These are phyloP conservation scores for Cataglyphis albicans DNA, from an alignment of 2,888 invertebrate genomes.

Conservation along the genomic window DNA sequence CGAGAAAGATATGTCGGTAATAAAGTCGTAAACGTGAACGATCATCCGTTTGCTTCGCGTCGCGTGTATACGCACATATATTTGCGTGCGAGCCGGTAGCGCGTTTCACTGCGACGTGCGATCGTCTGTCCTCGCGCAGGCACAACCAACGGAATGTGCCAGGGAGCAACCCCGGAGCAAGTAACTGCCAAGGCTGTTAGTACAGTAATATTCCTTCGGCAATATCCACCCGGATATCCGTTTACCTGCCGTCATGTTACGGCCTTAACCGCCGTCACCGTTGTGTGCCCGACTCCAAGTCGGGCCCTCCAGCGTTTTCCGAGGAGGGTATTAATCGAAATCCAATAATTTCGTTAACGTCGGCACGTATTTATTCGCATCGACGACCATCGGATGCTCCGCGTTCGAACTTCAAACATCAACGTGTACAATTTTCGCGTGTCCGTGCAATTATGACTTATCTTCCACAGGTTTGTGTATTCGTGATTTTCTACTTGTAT, in stretches of 20 bases:
- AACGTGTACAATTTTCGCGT: neutral
- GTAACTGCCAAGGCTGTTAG: slow-evolving; percentile 64
- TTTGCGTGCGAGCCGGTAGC: slow-evolving; percentile 10
- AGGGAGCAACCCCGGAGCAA: slow-evolving; percentile 57
- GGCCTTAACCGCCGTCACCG: slow-evolving; percentile 48
- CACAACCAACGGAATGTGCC: slow-evolving; percentile 7
- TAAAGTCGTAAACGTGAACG: slow-evolving; percentile 67
- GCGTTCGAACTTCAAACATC: slow-evolving; percentile 9
- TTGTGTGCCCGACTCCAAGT: slow-evolving; percentile 36
- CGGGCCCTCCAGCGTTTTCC: slow-evolving; percentile 58
- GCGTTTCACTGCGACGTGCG: neutral
- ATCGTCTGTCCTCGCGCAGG: slow-evolving; percentile 28
- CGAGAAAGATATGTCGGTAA: slow-evolving; percentile 72
- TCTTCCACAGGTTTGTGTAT: slow-evolving; percentile 4
- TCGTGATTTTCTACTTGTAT: slow-evolving; percentile 10
- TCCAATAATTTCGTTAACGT: slow-evolving; percentile 63
- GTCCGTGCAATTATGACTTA: slow-evolving; percentile 20
- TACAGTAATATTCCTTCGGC: slow-evolving; percentile 72
- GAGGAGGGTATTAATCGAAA: slow-evolving; percentile 66
- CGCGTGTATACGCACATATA: neutral
- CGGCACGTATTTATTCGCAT: slow-evolving; percentile 45
- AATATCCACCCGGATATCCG: slow-evolving; percentile 61
- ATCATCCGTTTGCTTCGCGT: slow-evolving; percentile 23
- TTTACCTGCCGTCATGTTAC: slow-evolving; percentile 56
- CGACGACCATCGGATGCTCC: slow-evolving; percentile 14